Evolutionary conservation across 2,888 invertebrate genomes (phyloP).

Genomic region (Alloscopus bannaensis): DNA sequence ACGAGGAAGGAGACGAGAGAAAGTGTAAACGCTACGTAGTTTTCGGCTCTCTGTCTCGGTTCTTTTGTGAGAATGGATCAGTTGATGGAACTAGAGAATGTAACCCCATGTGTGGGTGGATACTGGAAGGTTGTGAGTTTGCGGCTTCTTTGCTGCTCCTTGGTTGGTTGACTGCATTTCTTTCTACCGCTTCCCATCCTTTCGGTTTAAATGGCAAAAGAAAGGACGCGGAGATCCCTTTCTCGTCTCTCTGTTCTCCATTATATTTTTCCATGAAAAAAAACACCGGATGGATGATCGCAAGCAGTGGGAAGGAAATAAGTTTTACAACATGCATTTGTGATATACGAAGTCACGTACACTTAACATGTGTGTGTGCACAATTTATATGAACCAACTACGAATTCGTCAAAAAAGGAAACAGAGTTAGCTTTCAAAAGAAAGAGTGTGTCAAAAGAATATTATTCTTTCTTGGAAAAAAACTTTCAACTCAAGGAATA

Average conservation of each 20-base stretch:
- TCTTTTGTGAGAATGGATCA: not conserved
- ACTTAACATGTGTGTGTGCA: too few species aligned
- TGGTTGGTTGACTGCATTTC: constrained; percentile 26
- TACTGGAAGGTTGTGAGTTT: constrained; percentile 33
- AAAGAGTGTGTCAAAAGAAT: too few species aligned
- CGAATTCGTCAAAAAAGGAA: too few species aligned
- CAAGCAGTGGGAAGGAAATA: not conserved
- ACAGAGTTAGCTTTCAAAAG: too few species aligned
- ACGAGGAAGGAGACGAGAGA: constrained; percentile 24
- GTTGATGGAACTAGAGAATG: not conserved
- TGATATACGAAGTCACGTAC: too few species aligned
- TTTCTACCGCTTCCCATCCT: constrained; percentile 5
- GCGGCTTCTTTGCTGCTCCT: constrained; percentile 38
- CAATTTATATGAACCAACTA: too few species aligned
- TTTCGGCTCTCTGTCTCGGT: not conserved
- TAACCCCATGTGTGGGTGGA: constrained; percentile 48
- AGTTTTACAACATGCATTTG: too few species aligned
- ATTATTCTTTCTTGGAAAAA: too few species aligned
- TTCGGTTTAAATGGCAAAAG: constrained; percentile 14
- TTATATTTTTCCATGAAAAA: constrained; percentile 35
- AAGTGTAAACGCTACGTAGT: constrained; percentile 11
- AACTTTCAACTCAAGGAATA: too few species aligned
- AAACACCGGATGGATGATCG: constrained; percentile 30
- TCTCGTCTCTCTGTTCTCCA: constrained; percentile 4
- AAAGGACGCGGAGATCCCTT: constrained; percentile 12